Base-by-base conservation (phyloP, 2,888 invertebrate species). In the Noctuana brunneofusca region DNA sequence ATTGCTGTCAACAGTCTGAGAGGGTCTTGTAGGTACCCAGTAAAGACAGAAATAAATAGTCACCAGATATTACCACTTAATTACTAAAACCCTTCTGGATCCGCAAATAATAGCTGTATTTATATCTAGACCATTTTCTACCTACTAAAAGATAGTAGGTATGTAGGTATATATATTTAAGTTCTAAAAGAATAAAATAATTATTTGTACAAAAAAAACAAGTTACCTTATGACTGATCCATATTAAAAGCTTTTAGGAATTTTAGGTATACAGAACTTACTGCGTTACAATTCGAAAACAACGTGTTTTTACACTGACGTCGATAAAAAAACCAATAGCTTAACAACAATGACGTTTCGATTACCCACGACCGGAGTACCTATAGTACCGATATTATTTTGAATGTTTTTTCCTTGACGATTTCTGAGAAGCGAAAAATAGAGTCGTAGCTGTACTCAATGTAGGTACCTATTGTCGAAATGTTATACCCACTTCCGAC, bases 401-500 rank as follows among this genome's bases (percentile, higher is more conserved):
- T 41, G 41, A 41, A 18, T 41, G 41, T 41, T 41, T 41, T 41
- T 41, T 41, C 16, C 41, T 41, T 41, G 41, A 41, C 9, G 9
- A 4, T 16, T 41, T 41, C 41, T 41, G 16, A 41, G 41, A 41
- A 41, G 3, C 30, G 9, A 5, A 16, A 41, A 16, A 41, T 41
- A 16, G 16, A 18, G n/a, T n/a, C n/a, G n/a, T n/a, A n/a, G n/a
- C 16, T 41, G 41, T 41, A 41, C 16, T 18, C 41, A 18, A 9
- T n/a, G n/a, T n/a, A n/a, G n/a, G 41, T 41, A 16, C 8, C 16
- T 41, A 9, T 41, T 41, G 41, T 41, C 14, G 16, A 16, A 41
- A 41, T 8, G 16, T 41, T 16, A 16, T 41, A 41, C 41, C 41
- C 9, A 41, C 16, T 16, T 41, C 16, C 8, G 41, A 14, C 41